Percentiles rank a stretch among this genome's conserved stretches.
Evolutionary conservation across 2,113 vertebrate species (phyloP).

Genomic region (Peromyscus polionotus): DNA sequence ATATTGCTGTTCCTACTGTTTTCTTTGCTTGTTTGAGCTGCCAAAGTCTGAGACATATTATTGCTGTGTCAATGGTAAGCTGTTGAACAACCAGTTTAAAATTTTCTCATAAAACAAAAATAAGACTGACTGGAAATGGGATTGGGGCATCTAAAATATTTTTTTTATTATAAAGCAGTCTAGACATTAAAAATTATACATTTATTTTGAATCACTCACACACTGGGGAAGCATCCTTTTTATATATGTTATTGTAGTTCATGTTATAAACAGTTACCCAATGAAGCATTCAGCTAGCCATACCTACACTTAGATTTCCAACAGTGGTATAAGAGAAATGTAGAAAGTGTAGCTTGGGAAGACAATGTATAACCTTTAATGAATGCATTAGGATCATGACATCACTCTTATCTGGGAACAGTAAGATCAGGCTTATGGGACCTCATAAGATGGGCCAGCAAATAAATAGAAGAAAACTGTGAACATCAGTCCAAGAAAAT

Average conservation of each 20-base stretch:
- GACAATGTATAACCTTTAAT: background rate
- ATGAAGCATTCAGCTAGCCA: background rate
- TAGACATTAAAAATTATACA: slow-evolving; percentile 15
- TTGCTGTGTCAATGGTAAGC: background rate
- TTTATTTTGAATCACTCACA: slow-evolving; percentile 32
- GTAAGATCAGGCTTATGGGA: background rate
- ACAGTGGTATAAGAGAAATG: background rate
- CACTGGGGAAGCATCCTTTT: background rate
- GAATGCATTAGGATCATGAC: accelerated
- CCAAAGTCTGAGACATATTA: background rate
- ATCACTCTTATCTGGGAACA: background rate
- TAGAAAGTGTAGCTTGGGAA: background rate
- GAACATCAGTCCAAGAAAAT: background rate
- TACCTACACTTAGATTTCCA: background rate
- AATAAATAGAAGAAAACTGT: slow-evolving; percentile 15
- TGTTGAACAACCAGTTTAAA: background rate
- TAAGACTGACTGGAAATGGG: background rate
- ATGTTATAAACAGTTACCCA: background rate
- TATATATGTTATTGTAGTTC: slow-evolving; percentile 19
- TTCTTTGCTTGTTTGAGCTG: background rate
- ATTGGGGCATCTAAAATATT: background rate
- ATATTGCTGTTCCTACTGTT: accelerated
- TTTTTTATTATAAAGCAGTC: background rate
- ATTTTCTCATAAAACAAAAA: background rate
- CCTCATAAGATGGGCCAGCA: background rate